These are phyloP conservation scores for Erpobdella octoculata DNA, from an alignment of 2,888 invertebrate species.

Conservation along the genomic window DNA sequence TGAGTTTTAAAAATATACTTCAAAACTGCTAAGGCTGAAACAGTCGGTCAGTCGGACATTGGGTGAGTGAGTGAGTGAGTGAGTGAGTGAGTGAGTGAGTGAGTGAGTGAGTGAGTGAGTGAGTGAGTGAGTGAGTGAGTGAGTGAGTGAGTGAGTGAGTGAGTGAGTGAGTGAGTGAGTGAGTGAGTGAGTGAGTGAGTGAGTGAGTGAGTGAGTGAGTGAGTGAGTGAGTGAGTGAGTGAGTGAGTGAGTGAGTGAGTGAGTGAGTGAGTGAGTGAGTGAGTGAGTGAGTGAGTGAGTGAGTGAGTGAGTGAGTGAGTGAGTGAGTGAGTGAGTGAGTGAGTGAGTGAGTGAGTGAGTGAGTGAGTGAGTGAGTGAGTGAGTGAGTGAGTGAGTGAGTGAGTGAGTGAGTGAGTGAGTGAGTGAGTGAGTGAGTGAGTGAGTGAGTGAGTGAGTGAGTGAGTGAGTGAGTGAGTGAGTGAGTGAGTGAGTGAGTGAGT, in stretches of 20 bases:
- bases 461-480: slow-evolving; percentile 9
- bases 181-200: slow-evolving; percentile 9
- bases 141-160: slow-evolving; percentile 5
- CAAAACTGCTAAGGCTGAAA: too few species aligned
- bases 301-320: not conserved
- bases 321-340: not conserved
- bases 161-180: slow-evolving; percentile 9
- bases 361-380: not conserved
- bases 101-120: slow-evolving; percentile 1
- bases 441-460: too few species aligned
- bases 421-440: not conserved
- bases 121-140: slow-evolving; percentile 1
- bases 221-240: slow-evolving; percentile 2
- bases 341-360: not conserved
- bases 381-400: not conserved
- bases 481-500: slow-evolving; percentile 5
- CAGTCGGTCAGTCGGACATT: not conserved
- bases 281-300: slow-evolving; percentile 2
- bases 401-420: not conserved
- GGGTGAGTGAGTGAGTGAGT: not conserved
- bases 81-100: not conserved
- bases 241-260: not conserved
- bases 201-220: not conserved
- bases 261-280: slow-evolving; percentile 5
- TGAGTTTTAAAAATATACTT: too few species aligned